Percentiles rank a stretch among this genome's conserved stretches.
phyloP scores from a whole-genome alignment of 2,797 vertebrate genomes.

The Falco rusticolus region DNA sequence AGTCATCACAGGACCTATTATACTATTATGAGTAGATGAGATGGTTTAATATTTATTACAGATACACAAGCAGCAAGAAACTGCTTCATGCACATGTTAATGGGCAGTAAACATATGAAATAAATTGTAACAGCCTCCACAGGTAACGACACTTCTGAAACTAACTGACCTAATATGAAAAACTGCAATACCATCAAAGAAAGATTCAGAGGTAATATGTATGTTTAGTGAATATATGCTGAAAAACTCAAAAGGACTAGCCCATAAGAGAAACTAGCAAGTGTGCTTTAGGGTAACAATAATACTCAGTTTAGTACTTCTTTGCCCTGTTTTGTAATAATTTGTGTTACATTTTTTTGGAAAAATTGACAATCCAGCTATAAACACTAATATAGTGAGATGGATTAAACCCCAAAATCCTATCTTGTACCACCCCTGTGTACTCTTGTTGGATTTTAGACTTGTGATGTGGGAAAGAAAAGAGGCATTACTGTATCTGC shows the following conservation, averaged over 20 bases:
- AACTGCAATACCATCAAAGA: not conserved
- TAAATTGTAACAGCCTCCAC: not conserved
- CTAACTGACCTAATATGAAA: not conserved
- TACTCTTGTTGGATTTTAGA: not conserved
- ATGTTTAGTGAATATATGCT: not conserved
- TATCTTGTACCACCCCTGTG: not conserved
- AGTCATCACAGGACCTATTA: slow-evolving; percentile 41
- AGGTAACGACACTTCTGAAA: not conserved
- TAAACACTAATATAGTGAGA: not conserved
- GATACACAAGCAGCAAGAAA: not conserved
- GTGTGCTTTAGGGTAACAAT: not conserved
- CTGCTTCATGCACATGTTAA: not conserved
- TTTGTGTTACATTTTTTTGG: not conserved
- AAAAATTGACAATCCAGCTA: not conserved
- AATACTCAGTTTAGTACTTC: not conserved
- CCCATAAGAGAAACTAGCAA: not conserved
- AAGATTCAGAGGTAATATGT: not conserved
- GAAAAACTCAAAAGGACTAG: not conserved
- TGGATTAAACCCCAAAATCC: not conserved
- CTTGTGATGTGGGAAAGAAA: not conserved
- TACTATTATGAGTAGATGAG: slow-evolving; percentile 15
- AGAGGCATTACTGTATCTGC: not conserved
- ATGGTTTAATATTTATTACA: slow-evolving; percentile 54
- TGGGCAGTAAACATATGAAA: not conserved
- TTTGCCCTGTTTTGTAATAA: not conserved